Evolutionary conservation across 2,888 invertebrate species (phyloP).

Genomic region (Diachrysia chrysitis): DNA sequence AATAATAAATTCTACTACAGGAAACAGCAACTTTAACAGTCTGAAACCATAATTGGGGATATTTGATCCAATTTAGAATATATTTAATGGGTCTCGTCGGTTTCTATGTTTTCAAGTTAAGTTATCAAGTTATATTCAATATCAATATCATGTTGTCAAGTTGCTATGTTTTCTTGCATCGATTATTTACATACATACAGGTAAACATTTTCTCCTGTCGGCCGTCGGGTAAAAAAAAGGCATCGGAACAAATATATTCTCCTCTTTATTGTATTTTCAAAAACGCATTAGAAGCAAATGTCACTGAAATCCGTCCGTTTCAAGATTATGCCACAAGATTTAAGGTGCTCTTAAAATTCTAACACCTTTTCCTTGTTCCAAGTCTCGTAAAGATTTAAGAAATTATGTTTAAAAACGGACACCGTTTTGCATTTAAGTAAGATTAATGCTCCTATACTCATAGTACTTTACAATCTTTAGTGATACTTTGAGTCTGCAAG

Average conservation of each 20-base stretch:
- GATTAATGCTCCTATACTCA: conserved; percentile 7
- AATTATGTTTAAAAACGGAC: conserved; percentile 11
- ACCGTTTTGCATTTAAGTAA: conserved; percentile 18
- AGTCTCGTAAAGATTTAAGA: conserved; percentile 15
- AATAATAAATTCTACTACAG: too few species aligned
- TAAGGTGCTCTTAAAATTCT: conserved; percentile 20
- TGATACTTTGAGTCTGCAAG: neutral
- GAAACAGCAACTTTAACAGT: too few species aligned
- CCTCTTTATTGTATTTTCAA: conserved; percentile 2
- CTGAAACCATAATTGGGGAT: too few species aligned
- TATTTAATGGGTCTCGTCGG: too few species aligned
- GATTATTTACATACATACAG: too few species aligned
- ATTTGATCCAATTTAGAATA: too few species aligned
- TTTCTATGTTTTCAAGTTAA: too few species aligned
- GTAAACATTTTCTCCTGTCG: too few species aligned
- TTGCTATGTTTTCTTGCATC: too few species aligned
- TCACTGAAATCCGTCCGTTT: conserved; percentile 1
- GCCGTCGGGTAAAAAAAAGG: too few species aligned
- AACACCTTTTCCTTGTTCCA: conserved; percentile 14
- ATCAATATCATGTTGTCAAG: too few species aligned
- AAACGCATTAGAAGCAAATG: conserved; percentile 11
- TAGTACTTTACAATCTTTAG: neutral
- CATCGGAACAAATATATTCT: neutral
- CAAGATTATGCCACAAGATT: conserved; percentile 13
- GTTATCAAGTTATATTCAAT: too few species aligned